Evolutionary conservation across 2,888 invertebrate species (phyloP).

Genomic region (Notocelia uddmanniana): DNA sequence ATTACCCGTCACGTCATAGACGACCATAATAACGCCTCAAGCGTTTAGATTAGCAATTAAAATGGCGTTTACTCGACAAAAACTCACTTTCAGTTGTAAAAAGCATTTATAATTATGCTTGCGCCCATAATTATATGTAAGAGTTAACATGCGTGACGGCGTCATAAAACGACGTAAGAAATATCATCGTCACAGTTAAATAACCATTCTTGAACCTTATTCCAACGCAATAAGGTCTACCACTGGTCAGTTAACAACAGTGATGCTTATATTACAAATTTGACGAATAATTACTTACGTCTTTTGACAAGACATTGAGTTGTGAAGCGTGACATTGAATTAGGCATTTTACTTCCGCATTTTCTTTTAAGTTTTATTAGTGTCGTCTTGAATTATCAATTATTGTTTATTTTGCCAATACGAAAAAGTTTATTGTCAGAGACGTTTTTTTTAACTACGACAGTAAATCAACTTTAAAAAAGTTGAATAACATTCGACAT

Average conservation of each 20-base stretch:
- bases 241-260: too few relatives aligned
- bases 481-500: too few relatives aligned
- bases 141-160: constrained; percentile 26
- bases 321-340: constrained; percentile 46
- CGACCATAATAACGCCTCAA: constrained; percentile 5
- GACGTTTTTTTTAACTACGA: too few relatives aligned
- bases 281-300: constrained; percentile 8
- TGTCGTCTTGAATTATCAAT: background rate
- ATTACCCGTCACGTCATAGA: background rate
- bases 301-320: constrained; percentile 26
- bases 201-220: too few relatives aligned
- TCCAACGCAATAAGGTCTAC: too few relatives aligned
- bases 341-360: constrained; percentile 35
- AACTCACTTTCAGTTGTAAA: constrained; percentile 35
- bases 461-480: too few relatives aligned
- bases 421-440: background rate
- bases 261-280: too few relatives aligned
- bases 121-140: constrained; percentile 33
- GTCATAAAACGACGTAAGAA: constrained; percentile 26
- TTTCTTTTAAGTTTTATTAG: constrained; percentile 22
- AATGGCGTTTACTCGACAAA: constrained; percentile 36
- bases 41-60: constrained; percentile 40
- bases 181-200: too few relatives aligned
- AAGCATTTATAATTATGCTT: constrained; percentile 25
- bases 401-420: background rate